A percentile compares a stretch with the other conserved stretches of the same genome.
Conservation (phyloP, 1,140 invertebrate species). For the Scaptomyza graminum region DNA sequence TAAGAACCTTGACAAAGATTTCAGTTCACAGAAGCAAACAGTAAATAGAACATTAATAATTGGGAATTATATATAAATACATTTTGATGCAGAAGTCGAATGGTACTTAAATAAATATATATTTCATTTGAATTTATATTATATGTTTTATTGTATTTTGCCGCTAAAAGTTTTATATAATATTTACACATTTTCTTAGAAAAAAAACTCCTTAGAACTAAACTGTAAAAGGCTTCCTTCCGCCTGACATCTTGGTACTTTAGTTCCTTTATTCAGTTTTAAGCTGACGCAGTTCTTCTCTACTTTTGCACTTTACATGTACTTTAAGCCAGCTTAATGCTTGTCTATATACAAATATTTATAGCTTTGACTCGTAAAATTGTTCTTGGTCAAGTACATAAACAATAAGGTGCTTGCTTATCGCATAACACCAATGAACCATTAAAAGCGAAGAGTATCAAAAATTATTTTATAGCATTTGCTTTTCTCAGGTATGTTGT, state of each 20-base stretch:
- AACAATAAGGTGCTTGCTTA: slow-evolving; percentile 39
- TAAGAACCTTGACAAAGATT: not conserved
- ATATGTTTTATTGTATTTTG: not conserved
- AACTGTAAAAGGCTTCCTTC: too few species aligned
- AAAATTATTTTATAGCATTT: slow-evolving; percentile 34
- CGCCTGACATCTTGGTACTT: too few species aligned
- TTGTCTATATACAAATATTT: slow-evolving; percentile 8
- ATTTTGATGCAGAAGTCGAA: not conserved
- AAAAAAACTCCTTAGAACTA: too few species aligned
- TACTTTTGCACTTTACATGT: too few species aligned
- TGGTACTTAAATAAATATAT: not conserved
- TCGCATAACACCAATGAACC: slow-evolving; percentile 32
- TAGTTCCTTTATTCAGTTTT: too few species aligned
- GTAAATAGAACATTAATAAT: slow-evolving; percentile 27
- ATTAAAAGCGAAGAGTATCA: not conserved
- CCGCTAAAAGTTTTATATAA: too few species aligned
- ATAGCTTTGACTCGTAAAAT: slow-evolving; percentile 30
- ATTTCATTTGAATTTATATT: not conserved
- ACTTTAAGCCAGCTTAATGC: too few species aligned
- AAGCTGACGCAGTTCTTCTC: too few species aligned
- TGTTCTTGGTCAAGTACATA: slow-evolving; percentile 7
- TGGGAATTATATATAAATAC: slow-evolving; percentile 1
- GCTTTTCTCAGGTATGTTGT: slow-evolving; percentile 26
- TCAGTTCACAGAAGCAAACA: not conserved
- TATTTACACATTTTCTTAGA: too few species aligned